phyloP scores from a whole-genome alignment of 2,113 vertebrate species.

The Dicentrarchus labrax region DNA sequence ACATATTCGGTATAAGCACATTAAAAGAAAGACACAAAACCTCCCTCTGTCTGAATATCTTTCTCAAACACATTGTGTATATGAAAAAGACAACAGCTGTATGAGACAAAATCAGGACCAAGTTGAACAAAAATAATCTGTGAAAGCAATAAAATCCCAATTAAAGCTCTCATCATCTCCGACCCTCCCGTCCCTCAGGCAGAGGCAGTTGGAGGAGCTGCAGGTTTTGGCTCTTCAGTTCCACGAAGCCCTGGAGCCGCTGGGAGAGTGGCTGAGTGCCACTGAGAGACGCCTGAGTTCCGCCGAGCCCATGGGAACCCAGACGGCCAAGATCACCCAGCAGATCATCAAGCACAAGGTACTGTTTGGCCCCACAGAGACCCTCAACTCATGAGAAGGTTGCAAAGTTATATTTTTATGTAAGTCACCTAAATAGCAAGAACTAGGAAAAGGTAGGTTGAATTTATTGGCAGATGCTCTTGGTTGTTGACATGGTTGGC shows the following conservation, averaged over 20 bases:
- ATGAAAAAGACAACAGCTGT: constrained; percentile 38
- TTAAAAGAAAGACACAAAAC: background rate
- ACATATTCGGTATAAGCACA: too few species aligned
- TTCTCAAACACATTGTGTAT: background rate
- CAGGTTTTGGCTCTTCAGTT: constrained; percentile 96
- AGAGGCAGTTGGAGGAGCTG: constrained; percentile 96
- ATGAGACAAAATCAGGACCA: background rate
- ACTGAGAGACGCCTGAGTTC: constrained; percentile 95
- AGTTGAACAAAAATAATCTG: background rate
- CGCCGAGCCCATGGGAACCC: constrained; percentile 96
- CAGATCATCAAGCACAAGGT: constrained; percentile 96
- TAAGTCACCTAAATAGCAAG: background rate
- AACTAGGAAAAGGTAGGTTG: background rate
- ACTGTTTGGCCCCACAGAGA: constrained; percentile 10
- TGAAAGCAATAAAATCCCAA: constrained; percentile 46
- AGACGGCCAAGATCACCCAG: constrained; percentile 96
- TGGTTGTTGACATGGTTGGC: background rate
- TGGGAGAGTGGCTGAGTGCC: constrained; percentile 94
- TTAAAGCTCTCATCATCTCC: background rate
- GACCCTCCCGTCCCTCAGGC: constrained; percentile 80
- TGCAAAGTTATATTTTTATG: background rate
- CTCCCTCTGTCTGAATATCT: background rate
- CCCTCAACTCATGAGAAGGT: background rate
- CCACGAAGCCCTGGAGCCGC: constrained; percentile 95
- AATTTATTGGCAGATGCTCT: background rate